Evolutionary conservation across 2,797 vertebrate species (phyloP).

Genomic region (Hydrophis major): DNA sequence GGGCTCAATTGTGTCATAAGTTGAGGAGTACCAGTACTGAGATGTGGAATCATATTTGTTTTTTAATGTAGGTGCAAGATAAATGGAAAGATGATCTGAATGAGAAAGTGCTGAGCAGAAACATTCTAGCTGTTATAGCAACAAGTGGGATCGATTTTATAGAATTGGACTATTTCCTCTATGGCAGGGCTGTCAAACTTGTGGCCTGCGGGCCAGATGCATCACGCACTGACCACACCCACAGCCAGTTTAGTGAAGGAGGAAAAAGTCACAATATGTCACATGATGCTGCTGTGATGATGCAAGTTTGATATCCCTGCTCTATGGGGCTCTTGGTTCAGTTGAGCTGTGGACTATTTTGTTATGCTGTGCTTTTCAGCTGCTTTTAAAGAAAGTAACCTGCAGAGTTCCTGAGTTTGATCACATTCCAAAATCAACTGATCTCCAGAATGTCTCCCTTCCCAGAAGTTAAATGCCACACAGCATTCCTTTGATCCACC

Average conservation of each 20-base stretch:
- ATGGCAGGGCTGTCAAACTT: too few species aligned
- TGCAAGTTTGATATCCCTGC: too few species aligned
- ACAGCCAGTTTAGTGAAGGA: too few species aligned
- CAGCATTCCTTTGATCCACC: background rate
- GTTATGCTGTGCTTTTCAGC: background rate
- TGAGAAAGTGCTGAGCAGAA: background rate
- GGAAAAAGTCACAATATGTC: too few species aligned
- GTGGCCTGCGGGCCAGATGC: too few species aligned
- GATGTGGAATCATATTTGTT: background rate
- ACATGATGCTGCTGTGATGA: too few species aligned
- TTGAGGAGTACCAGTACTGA: background rate
- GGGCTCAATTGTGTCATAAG: background rate
- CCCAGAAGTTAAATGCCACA: background rate
- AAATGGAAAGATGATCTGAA: background rate
- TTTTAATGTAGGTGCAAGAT: background rate
- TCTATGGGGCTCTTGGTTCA: background rate
- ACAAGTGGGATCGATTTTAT: background rate
- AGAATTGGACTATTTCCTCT: background rate
- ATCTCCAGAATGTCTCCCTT: background rate
- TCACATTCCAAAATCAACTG: background rate
- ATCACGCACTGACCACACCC: too few species aligned
- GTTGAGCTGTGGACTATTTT: background rate
- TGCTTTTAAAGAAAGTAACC: background rate
- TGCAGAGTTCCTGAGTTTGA: background rate
- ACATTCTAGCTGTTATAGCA: background rate